Evolutionary conservation across 2,888 invertebrate species (phyloP), one percentile per base, ranked within the genome.

Genomic region (Sisyra nigra): DNA sequence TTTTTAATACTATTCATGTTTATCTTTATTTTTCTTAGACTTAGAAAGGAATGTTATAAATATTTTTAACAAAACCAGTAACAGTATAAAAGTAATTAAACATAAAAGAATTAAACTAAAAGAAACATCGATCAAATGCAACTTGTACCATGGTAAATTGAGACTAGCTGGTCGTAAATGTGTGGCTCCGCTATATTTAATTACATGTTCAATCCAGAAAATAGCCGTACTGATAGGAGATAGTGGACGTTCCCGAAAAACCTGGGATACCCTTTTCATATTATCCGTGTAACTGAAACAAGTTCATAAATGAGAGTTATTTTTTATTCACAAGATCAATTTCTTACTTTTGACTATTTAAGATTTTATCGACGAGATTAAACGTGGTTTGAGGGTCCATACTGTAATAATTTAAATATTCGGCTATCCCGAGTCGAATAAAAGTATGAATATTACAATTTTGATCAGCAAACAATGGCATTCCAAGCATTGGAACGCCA

Each of bases 381-480:
- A 14, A 9, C 2, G 31, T 10, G 6, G n/a, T 10, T 30, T 41
- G 15, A 14, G 14, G 15, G 6, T 30, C 31, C 11, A 41, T 15
- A 30, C 31, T 15, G n/a, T 41, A 13, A 41, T 17, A 41, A 14
- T 32, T 31, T 31, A 41, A n/a, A 5, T 32, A 31, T 17, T 53
- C 33, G 2, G 54, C 52, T 36, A 54, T 47, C 6, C 49, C 48
- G 5, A 40, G 48, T 2, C 45, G 41, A 8, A 44, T 48, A 40
- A 49, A 53, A 13, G 48, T 44, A 4, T 50, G 45, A 2, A 54
- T 40, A 30, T 55, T 55, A 2, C 47, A 33, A 4, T 45, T 44
- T 41, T 57, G 57, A 45, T 57, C 57, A 2, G 50, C 52, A 13
- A 54, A 53, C 7, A 55, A 42, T 5, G 55, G 57, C 35, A 57